Evolutionary conservation across 2,888 invertebrate genomes (phyloP), one percentile per base, ranked within the genome.

Genomic region (Deroplatys truncata): DNA sequence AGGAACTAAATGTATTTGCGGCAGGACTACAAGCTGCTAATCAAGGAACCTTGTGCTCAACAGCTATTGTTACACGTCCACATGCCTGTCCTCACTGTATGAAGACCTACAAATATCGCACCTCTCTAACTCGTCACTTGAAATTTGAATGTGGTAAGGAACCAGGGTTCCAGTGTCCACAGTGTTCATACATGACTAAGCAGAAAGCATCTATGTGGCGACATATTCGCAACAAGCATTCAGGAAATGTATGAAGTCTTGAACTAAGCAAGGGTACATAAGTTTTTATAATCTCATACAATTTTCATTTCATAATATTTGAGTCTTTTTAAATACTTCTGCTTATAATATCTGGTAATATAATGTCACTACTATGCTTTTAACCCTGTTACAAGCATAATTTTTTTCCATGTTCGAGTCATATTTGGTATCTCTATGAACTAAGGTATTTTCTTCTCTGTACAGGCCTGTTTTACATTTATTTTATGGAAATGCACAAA

Each of bases 131-230:
- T 85, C 88, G 90, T 29, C 91, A 91, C 86, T 82, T 88, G 29
- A 89, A 88, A 84, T 92, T 91, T 89, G 92, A 92, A 85, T 92
- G 92, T 88, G 92, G 92, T 4, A 91, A 92, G 83, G 92, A 92
- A 88, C 92, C 92, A 10, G 90, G 91, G 72, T 93, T 93, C 89
- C 90, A 91, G 31, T 93, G 93, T 88, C 92, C 93, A 0, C 92
- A 93, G 89, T 94, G 93, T 88, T 92, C 92, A 28, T 92, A 93
- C 90, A 91, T 92, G 88, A 93, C 93, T 90, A 93, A 93, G 89
- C 93, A 93, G 92, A 92, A 90, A 83, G 87, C 87, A 28, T 82
- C 86, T 13, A 84, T 90, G 90, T 83, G 89, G 82, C 86, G 87
- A 25, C 90, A 90, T 82, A 88, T 90, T n/a, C 82, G 90, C 43